Percentiles rank a stretch among this genome's conserved stretches.
These are phyloP conservation scores for Hyppa rectilinea DNA, from an alignment of 2,888 invertebrate species.

Conservation along the genomic window DNA sequence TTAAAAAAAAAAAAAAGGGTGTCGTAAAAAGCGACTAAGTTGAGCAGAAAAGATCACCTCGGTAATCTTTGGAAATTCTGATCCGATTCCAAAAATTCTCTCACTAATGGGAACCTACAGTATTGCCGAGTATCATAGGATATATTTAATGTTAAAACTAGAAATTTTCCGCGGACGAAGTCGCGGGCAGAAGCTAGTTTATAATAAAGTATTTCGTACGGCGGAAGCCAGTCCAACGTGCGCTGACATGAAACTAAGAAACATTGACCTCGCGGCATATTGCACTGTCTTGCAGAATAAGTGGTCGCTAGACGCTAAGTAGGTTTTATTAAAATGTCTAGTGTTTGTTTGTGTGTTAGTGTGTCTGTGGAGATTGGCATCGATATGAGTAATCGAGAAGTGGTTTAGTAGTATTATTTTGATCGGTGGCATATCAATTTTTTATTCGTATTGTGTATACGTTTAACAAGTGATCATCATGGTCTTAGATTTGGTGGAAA, in stretches of 20 bases:
- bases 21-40: too few relatives aligned
- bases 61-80: too few relatives aligned
- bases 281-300: conserved; percentile 53
- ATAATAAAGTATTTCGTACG: conserved; percentile 64
- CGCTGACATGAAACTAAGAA: conserved; percentile 69
- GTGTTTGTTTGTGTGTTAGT: conserved; percentile 48
- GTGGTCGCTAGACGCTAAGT: conserved; percentile 32
- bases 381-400: conserved; percentile 44
- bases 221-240: conserved; percentile 81
- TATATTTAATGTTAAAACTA: too few relatives aligned
- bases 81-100: too few relatives aligned
- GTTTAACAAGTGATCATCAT: not conserved
- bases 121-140: too few relatives aligned
- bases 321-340: conserved; percentile 24
- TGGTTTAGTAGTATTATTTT: conserved; percentile 41
- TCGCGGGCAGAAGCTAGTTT: too few relatives aligned
- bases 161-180: too few relatives aligned
- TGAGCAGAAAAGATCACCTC: too few relatives aligned
- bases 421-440: not conserved
- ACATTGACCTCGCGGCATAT: conserved; percentile 57
- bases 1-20: too few relatives aligned
- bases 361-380: conserved; percentile 54
- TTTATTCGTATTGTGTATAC: conserved; percentile 3
- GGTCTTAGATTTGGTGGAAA: not conserved
- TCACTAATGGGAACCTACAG: too few relatives aligned